phyloP scores from a whole-genome alignment of 1,140 invertebrate species.

The Nomia melanderi region DNA sequence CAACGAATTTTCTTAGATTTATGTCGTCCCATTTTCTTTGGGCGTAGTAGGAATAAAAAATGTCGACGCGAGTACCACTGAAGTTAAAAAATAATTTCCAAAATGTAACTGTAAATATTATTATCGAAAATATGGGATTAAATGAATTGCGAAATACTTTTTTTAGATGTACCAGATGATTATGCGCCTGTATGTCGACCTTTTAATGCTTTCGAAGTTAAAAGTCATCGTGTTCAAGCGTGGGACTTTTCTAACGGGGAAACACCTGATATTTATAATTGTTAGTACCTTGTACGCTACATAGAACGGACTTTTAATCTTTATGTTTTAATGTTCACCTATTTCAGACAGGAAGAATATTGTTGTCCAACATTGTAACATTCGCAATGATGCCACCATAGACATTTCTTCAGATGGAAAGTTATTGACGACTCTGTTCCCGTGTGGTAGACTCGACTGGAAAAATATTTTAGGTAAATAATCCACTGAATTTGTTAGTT shows the following conservation, averaged over 20 bases:
- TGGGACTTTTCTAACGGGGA: conserved; percentile 89
- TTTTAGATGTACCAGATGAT: conserved; percentile 25
- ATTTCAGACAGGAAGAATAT: conserved; percentile 87
- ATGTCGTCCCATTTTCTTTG: too few species aligned
- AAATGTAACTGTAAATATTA: background rate
- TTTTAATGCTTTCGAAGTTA: conserved; percentile 67
- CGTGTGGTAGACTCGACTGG: conserved; percentile 83
- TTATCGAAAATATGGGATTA: background rate
- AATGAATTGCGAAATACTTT: conserved; percentile 1
- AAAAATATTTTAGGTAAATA: conserved; percentile 83
- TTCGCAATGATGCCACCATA: conserved; percentile 93
- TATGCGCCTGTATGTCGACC: conserved; percentile 66
- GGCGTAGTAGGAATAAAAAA: background rate
- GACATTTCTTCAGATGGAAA: conserved; percentile 91
- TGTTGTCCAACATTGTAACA: conserved; percentile 90
- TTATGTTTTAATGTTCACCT: conserved; percentile 13
- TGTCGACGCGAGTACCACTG: conserved; percentile 13
- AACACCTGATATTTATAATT: conserved; percentile 88
- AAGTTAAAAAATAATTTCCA: conserved; percentile 36
- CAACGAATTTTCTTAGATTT: background rate
- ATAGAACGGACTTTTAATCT: conserved; percentile 6
- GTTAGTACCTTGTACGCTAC: conserved; percentile 80
- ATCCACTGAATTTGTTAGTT: too few species aligned
- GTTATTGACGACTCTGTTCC: conserved; percentile 88
- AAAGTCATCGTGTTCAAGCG: conserved; percentile 88